phyloP scores from a whole-genome alignment of 2,797 vertebrate genomes.

The Rhabdomys pumilio region DNA sequence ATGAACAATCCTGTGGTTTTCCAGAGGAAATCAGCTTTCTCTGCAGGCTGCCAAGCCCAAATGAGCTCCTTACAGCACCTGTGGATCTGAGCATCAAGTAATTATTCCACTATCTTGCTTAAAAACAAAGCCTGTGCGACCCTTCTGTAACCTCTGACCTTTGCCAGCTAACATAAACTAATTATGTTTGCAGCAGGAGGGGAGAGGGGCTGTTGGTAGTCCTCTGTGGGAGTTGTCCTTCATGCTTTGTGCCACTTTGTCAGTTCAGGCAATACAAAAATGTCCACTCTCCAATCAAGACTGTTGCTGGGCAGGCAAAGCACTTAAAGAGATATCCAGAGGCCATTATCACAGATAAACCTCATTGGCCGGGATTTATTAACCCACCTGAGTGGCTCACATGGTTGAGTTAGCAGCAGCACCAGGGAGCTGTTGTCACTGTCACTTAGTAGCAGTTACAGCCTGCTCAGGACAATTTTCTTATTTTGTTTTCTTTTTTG shows the following conservation, averaged over 20 bases:
- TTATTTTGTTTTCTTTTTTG: conserved; percentile 88
- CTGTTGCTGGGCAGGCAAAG: conserved; percentile 85
- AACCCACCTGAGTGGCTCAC: conserved; percentile 88
- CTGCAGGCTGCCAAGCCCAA: conserved; percentile 92
- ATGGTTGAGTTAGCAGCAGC: conserved; percentile 85
- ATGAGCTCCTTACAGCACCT: conserved; percentile 95
- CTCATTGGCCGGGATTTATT: conserved; percentile 89
- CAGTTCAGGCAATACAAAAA: conserved; percentile 89
- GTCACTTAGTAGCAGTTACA: conserved; percentile 98
- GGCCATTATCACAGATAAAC: conserved; percentile 85
- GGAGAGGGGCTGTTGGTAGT: conserved; percentile 82
- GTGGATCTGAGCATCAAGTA: conserved; percentile 93
- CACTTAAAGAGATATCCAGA: conserved; percentile 83
- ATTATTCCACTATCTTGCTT: conserved; percentile 96
- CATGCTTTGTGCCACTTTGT: conserved; percentile 91
- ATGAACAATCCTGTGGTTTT: conserved; percentile 90
- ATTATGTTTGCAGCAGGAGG: conserved; percentile 93
- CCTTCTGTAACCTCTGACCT: conserved; percentile 95
- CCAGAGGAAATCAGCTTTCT: conserved; percentile 90
- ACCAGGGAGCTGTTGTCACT: conserved; percentile 95
- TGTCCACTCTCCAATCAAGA: conserved; percentile 91
- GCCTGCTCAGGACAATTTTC: conserved; percentile 97
- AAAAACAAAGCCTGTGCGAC: conserved; percentile 94
- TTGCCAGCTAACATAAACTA: conserved; percentile 98
- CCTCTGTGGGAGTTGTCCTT: conserved; percentile 91